Conservation (phyloP, 1,140 invertebrate species). For the Drosophila neocordata region DNA sequence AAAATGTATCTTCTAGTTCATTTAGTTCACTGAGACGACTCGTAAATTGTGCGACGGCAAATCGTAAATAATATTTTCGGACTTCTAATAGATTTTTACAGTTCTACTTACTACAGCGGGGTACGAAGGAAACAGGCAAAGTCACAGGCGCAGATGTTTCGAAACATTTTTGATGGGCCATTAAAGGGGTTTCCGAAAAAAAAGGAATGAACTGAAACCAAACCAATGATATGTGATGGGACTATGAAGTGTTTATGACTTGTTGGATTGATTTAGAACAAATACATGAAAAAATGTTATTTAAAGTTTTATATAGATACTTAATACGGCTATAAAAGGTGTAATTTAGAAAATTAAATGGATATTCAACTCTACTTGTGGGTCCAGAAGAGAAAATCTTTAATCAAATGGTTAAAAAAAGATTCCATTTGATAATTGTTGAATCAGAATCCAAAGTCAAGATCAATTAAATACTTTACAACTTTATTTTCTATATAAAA, state of each 20-base stretch:
- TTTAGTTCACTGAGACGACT: slow-evolving; percentile 52
- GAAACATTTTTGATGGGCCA: slow-evolving; percentile 32
- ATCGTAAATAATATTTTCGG: slow-evolving; percentile 74
- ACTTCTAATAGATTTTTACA: slow-evolving; percentile 67
- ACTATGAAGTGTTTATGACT: slow-evolving; percentile 1
- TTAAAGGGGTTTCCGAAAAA: slow-evolving; percentile 14
- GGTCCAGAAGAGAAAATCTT: neutral
- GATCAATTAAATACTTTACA: too few species aligned
- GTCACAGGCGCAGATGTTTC: slow-evolving; percentile 55
- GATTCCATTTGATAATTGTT: too few species aligned
- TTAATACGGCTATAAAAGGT: neutral
- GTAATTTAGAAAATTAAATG: slow-evolving; percentile 1
- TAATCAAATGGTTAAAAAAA: neutral
- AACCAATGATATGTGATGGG: neutral
- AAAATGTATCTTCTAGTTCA: slow-evolving; percentile 68
- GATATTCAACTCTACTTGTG: neutral
- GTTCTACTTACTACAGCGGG: slow-evolving; percentile 6
- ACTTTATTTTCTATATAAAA: too few species aligned
- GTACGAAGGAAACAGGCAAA: neutral
- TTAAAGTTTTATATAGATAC: neutral
- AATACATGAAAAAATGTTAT: neutral
- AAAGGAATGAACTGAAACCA: neutral
- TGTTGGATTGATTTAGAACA: slow-evolving; percentile 1
- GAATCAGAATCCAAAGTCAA: too few species aligned
- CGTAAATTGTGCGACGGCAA: slow-evolving; percentile 68